Base-by-base conservation (phyloP, 2,888 invertebrate species). In the Pardosa pseudoannulata region DNA sequence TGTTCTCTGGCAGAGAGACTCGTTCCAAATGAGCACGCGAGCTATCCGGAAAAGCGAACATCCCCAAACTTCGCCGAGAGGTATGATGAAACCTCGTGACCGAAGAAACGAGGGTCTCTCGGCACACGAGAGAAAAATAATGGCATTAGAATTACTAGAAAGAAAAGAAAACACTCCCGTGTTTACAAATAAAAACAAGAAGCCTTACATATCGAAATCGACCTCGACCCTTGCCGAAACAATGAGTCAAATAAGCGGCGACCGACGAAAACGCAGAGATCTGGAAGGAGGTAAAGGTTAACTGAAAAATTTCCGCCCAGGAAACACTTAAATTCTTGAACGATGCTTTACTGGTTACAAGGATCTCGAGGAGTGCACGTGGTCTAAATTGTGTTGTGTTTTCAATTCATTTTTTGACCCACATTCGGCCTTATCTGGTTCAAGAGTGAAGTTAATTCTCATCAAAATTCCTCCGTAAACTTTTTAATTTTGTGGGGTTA, bases 71-170 rank as follows among this genome's bases (percentile, higher is more conserved):
- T 56, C 5, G 56, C 56, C 56, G 23, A 56, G 56, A 56, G 56
- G 56, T 56, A 56, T 23, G 23, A 19, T 2, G 23, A 56, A 56
- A 56, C 56, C 56, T 56, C 56, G 56, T 56, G 56, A 56, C 56
- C 56, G 56, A 56, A 56, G 19, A 56, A 56, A 56, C 56, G 16
- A 56, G 56, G 56, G 19, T 23, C 56, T 23, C 56, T 23, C 9
- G 16, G 16, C 41, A 16, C 16, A 16, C 3, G 5, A 23, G 1
- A 16, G 23, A 56, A 23, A 56, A 56, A 56, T 1, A 46, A 46
- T 46, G 16, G 16, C 7, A 46, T 46, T 2, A 16, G 16, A 46
- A 16, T 16, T 16, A 46, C 5, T 46, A 11, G 11, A 36, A 36
- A 36, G 11, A 11, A 36, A 7, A 36, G 11, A n/a, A 46, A 46